These are phyloP conservation scores for Megalops cyprinoides DNA, from an alignment of 2,797 vertebrate species.

Conservation along the genomic window DNA sequence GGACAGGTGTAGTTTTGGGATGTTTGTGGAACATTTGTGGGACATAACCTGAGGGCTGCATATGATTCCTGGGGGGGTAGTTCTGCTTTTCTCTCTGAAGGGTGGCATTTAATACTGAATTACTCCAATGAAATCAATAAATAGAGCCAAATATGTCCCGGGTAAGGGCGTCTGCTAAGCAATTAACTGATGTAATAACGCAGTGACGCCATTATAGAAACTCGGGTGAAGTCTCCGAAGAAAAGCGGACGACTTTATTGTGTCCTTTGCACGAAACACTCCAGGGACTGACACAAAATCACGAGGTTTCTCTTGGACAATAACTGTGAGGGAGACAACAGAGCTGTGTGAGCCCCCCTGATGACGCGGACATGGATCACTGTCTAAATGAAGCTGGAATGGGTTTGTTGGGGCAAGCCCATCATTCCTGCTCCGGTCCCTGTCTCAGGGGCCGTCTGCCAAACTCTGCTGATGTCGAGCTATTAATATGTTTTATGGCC, in stretches of 20 bases:
- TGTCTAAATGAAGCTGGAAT: conserved; percentile 7
- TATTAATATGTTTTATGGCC: conserved; percentile 52
- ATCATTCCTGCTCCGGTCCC: conserved; percentile 40
- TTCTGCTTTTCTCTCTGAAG: neutral
- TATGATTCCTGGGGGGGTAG: neutral
- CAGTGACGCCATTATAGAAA: neutral
- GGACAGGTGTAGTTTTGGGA: too few species aligned
- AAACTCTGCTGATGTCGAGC: conserved; percentile 47
- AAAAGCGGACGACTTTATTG: neutral
- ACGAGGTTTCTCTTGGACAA: neutral
- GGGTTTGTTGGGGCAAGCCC: conserved; percentile 11
- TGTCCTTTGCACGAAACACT: conserved; percentile 5
- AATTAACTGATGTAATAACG: neutral
- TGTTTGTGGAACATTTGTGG: too few species aligned
- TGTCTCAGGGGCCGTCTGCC: conserved; percentile 40
- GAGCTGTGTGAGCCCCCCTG: neutral
- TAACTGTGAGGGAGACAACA: conserved; percentile 11
- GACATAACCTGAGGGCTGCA: neutral
- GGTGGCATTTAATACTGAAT: neutral
- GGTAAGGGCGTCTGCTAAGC: neutral
- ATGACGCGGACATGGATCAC: neutral
- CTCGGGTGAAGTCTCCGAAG: neutral
- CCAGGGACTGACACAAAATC: conserved; percentile 4
- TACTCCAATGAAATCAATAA: neutral
- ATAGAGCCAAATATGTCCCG: too few species aligned